These are phyloP conservation scores for Hetaerina titia DNA, from an alignment of 2,888 invertebrate species.

Conservation along the genomic window DNA sequence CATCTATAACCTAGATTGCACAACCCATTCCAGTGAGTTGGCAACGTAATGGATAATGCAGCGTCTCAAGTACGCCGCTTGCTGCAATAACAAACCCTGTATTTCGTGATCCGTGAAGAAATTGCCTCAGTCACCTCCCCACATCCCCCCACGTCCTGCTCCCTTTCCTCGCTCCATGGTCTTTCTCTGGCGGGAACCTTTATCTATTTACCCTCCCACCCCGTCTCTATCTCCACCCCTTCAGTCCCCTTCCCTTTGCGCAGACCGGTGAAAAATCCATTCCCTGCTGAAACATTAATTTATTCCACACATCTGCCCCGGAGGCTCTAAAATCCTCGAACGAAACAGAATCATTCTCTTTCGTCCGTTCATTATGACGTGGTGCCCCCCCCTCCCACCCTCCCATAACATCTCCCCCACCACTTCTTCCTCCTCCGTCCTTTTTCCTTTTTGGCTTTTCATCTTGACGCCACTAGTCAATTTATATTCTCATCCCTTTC, in stretches of 20 bases:
- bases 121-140: not conserved
- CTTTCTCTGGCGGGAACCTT: not conserved
- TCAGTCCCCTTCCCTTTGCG: not conserved
- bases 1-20: too few relatives aligned
- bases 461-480: slow-evolving; percentile 64
- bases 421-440: not conserved
- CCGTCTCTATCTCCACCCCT: not conserved
- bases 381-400: not conserved
- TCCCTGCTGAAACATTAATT: slow-evolving; percentile 54
- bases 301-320: slow-evolving; percentile 49
- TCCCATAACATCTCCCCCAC: not conserved
- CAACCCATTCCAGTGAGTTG: too few relatives aligned
- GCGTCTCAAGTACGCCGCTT: too few relatives aligned
- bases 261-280: slow-evolving; percentile 17
- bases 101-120: too few relatives aligned
- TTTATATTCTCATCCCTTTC: slow-evolving; percentile 59
- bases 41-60: too few relatives aligned
- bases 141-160: not conserved
- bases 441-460: slow-evolving; percentile 17
- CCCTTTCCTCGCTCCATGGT: not conserved
- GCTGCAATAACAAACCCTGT: too few relatives aligned
- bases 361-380: slow-evolving; percentile 65
- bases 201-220: not conserved
- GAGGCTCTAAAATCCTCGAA: not conserved
- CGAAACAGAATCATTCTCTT: slow-evolving; percentile 47